These are phyloP conservation scores for Hydropsyche betteni DNA, from an alignment of 2,888 invertebrate genomes.

Conservation along the genomic window DNA sequence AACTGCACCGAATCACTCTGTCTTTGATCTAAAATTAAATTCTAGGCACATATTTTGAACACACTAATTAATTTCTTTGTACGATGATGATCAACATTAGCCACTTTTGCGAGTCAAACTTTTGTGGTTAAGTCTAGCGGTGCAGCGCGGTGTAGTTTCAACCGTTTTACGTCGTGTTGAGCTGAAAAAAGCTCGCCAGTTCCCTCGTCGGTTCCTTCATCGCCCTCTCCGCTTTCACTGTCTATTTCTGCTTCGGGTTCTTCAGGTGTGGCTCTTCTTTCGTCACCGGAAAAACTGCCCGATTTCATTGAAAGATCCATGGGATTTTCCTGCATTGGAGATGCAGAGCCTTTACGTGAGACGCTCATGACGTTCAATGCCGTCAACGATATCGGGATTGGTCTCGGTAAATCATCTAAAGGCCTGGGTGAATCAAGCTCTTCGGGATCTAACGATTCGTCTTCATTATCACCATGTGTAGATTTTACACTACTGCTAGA, in stretches of 20 bases:
- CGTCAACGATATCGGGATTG: constrained; percentile 50
- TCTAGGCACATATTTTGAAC: constrained; percentile 42
- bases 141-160: constrained; percentile 64
- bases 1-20: constrained; percentile 5
- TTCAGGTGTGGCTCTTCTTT: constrained; percentile 61
- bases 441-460: constrained; percentile 60
- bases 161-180: constrained; percentile 64
- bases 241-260: constrained; percentile 60
- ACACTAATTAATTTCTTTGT: constrained; percentile 40
- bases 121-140: constrained; percentile 76
- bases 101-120: constrained; percentile 62
- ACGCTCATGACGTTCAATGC: constrained; percentile 58
- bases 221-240: constrained; percentile 56
- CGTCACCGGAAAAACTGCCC: constrained; percentile 67
- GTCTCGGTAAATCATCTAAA: constrained; percentile 65
- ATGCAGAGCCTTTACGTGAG: constrained; percentile 64
- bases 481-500: constrained; percentile 53
- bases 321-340: constrained; percentile 76
- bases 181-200: constrained; percentile 64
- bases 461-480: constrained; percentile 60
- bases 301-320: constrained; percentile 83
- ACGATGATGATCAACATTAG: constrained; percentile 6
- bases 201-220: constrained; percentile 63
- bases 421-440: constrained; percentile 56
- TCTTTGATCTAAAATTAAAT: constrained; percentile 11